Evolutionary conservation across 2,797 vertebrate species (phyloP).

Genomic region (Prionace glauca): DNA sequence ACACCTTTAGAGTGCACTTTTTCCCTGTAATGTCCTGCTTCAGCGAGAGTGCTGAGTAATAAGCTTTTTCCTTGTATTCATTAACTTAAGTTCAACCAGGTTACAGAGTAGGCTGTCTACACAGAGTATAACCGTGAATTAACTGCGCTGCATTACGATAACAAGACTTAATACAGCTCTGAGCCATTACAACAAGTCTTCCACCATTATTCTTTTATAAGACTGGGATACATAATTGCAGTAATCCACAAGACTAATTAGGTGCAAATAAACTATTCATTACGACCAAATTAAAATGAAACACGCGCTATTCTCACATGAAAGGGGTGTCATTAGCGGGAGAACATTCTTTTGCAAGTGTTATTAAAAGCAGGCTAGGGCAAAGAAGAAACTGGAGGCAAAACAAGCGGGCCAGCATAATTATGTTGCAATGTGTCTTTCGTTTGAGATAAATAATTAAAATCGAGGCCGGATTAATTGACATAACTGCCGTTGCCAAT

Average conservation of each 20-base stretch:
- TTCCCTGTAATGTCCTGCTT: neutral
- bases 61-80: neutral
- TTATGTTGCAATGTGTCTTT: slow-evolving; percentile 46
- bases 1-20: neutral
- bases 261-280: slow-evolving; percentile 62
- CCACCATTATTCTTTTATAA: slow-evolving; percentile 45
- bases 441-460: slow-evolving; percentile 52
- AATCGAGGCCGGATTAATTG: slow-evolving; percentile 72
- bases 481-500: slow-evolving; percentile 67
- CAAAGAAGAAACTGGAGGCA: neutral
- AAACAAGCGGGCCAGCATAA: slow-evolving; percentile 12
- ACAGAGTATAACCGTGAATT: slow-evolving; percentile 41
- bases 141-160: slow-evolving; percentile 28
- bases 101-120: neutral
- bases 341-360: slow-evolving; percentile 25
- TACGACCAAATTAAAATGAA: slow-evolving; percentile 59
- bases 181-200: slow-evolving; percentile 18
- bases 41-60: neutral
- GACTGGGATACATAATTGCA: slow-evolving; percentile 56
- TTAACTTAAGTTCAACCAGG: slow-evolving; percentile 21
- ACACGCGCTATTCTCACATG: slow-evolving; percentile 49
- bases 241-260: slow-evolving; percentile 60
- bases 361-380: slow-evolving; percentile 19
- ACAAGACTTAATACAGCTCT: slow-evolving; percentile 34
- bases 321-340: slow-evolving; percentile 45